phyloP scores from a whole-genome alignment of 2,797 vertebrate species.

The Chaunax sp. region DNA sequence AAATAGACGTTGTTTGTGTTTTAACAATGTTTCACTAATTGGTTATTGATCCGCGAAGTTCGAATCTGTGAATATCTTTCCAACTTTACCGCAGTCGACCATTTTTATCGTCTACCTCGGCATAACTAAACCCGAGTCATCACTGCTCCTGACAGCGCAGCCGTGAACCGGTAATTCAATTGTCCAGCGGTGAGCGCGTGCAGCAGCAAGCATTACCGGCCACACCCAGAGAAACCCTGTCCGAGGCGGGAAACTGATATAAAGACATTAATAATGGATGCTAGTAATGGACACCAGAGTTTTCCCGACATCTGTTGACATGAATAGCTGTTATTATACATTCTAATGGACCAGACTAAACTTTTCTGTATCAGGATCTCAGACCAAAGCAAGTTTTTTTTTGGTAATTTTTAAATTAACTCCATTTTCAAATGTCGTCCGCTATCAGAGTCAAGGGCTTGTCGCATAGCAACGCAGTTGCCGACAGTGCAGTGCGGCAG shows the following conservation, averaged over 20 bases:
- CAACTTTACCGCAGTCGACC: slow-evolving; percentile 1
- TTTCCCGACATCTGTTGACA: not conserved
- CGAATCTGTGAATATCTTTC: no score
- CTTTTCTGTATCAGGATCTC: not conserved
- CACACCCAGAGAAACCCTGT: slow-evolving; percentile 32
- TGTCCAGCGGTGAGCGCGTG: slow-evolving; percentile 10
- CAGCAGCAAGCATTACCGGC: not conserved
- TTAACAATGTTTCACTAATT: no score
- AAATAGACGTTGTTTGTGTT: no score
- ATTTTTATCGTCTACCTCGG: not conserved
- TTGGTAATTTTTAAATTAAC: not conserved
- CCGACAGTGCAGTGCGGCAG: slow-evolving; percentile 7
- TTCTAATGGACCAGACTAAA: not conserved
- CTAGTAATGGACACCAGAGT: slow-evolving; percentile 16
- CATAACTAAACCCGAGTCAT: not conserved
- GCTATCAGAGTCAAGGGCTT: not conserved
- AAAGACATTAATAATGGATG: slow-evolving; percentile 54
- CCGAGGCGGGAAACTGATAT: not conserved
- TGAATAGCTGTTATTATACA: no score
- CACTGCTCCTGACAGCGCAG: not conserved
- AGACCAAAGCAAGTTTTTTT: no score
- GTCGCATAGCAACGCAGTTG: slow-evolving; percentile 28
- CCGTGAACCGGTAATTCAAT: not conserved
- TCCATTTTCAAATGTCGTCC: not conserved
- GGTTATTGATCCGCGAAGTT: no score